A percentile compares a stretch with the other conserved stretches of the same genome.
These are phyloP conservation scores for Thamnophis elegans DNA, from an alignment of 2,797 vertebrate species.

Conservation along the genomic window DNA sequence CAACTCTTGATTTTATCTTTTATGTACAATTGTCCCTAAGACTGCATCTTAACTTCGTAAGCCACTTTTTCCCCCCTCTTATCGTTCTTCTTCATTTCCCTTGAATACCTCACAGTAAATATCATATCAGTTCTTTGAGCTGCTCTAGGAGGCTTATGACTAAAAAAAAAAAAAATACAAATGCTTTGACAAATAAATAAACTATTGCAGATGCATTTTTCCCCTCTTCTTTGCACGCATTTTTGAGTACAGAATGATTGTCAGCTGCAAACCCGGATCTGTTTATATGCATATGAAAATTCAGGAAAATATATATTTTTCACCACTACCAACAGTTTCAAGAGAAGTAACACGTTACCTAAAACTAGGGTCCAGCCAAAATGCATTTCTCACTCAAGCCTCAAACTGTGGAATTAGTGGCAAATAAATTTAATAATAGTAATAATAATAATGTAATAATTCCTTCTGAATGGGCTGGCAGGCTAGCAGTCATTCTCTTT, in stretches of 20 bases:
- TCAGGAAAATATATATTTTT: not conserved
- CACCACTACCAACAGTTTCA: not conserved
- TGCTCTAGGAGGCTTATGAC: not conserved
- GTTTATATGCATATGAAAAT: not conserved
- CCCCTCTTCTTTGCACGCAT: not conserved
- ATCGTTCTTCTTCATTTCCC: not conserved
- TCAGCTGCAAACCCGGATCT: not conserved
- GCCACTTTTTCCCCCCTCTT: not conserved
- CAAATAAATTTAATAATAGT: not conserved
- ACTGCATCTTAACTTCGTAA: not conserved
- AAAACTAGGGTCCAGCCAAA: not conserved
- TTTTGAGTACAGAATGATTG: not conserved
- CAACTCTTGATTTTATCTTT: not conserved
- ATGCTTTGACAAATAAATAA: not conserved
- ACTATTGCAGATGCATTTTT: not conserved
- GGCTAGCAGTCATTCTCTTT: not conserved
- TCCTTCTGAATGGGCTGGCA: not conserved
- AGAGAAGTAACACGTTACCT: not conserved
- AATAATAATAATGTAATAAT: not conserved
- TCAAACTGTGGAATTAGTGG: not conserved
- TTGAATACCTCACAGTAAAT: not conserved
- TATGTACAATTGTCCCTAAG: not conserved
- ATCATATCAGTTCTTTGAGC: not conserved
- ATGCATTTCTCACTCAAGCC: not conserved
- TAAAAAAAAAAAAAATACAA: not conserved